Evolutionary conservation across 2,797 vertebrate genomes (phyloP).

Genomic region (Danio tinwini): DNA sequence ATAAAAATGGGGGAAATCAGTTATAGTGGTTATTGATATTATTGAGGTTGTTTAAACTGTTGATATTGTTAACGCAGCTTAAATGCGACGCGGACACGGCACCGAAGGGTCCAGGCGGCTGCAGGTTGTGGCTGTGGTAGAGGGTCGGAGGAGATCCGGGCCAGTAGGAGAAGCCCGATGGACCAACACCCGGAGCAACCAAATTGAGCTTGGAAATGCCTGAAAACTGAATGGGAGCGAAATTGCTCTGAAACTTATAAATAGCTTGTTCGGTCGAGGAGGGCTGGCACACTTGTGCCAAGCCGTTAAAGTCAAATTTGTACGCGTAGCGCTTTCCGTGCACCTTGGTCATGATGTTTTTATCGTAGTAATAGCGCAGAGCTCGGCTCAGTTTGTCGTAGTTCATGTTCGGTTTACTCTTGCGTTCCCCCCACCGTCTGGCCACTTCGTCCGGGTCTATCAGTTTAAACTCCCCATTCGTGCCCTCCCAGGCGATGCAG

Average conservation of each 20-base stretch:
- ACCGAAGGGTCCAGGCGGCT: conserved; percentile 85
- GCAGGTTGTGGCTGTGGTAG: conserved; percentile 89
- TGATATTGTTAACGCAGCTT: conserved; percentile 85
- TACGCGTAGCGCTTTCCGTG: conserved; percentile 98
- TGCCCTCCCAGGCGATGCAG: conserved; percentile 97
- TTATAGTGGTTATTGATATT: conserved; percentile 91
- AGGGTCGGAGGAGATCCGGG: conserved; percentile 86
- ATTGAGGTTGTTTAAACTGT: conserved; percentile 79
- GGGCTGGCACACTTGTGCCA: conserved; percentile 93
- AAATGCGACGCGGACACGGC: conserved; percentile 81
- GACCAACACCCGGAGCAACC: conserved; percentile 87
- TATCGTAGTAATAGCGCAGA: conserved; percentile 98
- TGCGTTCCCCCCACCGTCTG: conserved; percentile 93
- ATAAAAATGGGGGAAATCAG: conserved; percentile 73
- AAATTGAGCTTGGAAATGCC: conserved; percentile 98
- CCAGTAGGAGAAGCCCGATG: conserved; percentile 96
- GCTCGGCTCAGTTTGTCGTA: conserved; percentile 98
- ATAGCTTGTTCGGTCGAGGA: conserved; percentile 86
- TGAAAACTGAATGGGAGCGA: conserved; percentile 90
- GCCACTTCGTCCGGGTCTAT: conserved; percentile 97
- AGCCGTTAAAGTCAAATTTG: conserved; percentile 96
- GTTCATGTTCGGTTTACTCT: conserved; percentile 99
- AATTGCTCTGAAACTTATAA: conserved; percentile 95
- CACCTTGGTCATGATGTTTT: conserved; percentile 99
- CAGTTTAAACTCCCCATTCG: conserved; percentile 97